Percentiles rank a stretch among this genome's conserved stretches.
Evolutionary conservation across 2,797 vertebrate genomes (phyloP).

Genomic region (Myotis findleyi): DNA sequence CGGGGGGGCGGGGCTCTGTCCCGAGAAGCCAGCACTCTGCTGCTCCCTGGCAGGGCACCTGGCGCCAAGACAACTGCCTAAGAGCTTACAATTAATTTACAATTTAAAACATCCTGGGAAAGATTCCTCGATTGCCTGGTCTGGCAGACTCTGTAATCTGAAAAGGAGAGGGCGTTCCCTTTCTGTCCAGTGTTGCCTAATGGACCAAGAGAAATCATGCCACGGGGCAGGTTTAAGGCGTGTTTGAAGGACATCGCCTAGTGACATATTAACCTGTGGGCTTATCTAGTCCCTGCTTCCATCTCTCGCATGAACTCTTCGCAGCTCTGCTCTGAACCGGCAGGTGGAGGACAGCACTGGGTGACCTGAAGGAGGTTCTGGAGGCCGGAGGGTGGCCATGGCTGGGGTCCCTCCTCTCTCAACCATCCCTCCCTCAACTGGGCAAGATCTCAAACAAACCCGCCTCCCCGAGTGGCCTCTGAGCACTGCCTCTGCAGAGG

Average conservation of each 20-base stretch:
- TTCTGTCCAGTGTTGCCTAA: conserved; percentile 47
- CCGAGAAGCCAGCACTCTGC: neutral
- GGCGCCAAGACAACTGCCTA: neutral
- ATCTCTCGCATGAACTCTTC: neutral
- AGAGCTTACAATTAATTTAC: conserved; percentile 14
- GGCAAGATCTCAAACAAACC: neutral
- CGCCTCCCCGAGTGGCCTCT: fast-evolving
- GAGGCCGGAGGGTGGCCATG: neutral
- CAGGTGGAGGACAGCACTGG: neutral
- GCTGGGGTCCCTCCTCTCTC: neutral
- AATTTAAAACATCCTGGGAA: neutral
- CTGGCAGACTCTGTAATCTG: neutral
- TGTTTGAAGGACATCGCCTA: neutral
- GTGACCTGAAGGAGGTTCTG: fast-evolving
- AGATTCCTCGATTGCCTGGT: neutral
- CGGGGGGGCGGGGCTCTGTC: neutral
- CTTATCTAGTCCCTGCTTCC: neutral
- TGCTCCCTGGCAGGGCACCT: neutral
- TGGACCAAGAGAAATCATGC: conserved; percentile 12
- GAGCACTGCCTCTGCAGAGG: neutral
- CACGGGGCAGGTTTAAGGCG: neutral
- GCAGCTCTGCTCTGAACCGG: neutral
- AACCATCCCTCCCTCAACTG: neutral
- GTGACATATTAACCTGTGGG: neutral
- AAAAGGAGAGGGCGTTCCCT: neutral